Base-by-base conservation (phyloP, 2,888 invertebrate species). In the Chirona hameri region DNA sequence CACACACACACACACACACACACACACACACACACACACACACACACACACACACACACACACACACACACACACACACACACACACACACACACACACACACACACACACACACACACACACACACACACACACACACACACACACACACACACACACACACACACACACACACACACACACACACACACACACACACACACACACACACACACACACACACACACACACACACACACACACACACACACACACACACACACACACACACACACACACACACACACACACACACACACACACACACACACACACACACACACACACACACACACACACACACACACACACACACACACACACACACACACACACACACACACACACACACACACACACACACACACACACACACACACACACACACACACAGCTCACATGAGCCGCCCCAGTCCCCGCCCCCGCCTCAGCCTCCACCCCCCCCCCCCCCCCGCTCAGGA, bases 1-100 rank as follows among this genome's bases (percentile, higher is more conserved):
- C 76, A 76, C 76, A 76, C 76, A 76, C 76, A 76, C 76, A 76
- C 76, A 76, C 76, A 76, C 76, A 76, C 76, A 76, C 76, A 76
- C 76, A 76, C 76, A 76, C 76, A 76, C 76, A 76, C 76, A 76
- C 76, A 76, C 76, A 76, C 76, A 76, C 76, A 76, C 76, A 76
- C 76, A 76, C 76, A 76, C 76, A 76, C 76, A 76, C 76, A 76
- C 76, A 76, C 76, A 76, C 76, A 76, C 76, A 76, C 76, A 76
- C 76, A 76, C 76, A 76, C 76, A 76, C 76, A 76, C 76, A 76
- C 76, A 76, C 76, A 76, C 76, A 76, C 76, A 76, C 76, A 76
- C 76, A 76, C 76, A 76, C 76, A 76, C 76, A 76, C 76, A 76
- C 76, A 76, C 76, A 76, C 76, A 76, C 76, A 76, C 76, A 76